Conservation (phyloP, 1,140 invertebrate species). For the Dolichoris vasculosae region DNA sequence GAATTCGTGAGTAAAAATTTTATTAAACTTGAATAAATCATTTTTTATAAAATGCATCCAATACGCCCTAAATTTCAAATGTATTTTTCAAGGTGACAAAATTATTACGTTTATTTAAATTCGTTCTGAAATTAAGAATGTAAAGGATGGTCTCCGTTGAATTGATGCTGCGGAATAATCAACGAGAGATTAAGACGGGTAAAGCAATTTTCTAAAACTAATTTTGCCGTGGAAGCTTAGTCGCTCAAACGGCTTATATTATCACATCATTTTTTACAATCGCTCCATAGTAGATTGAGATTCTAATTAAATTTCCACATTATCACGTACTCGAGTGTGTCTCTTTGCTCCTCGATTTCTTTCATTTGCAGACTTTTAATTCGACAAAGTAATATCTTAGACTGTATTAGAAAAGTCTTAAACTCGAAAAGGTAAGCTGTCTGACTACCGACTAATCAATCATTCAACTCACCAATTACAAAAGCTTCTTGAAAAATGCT, state of each 20-base stretch:
- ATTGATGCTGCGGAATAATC: not conserved
- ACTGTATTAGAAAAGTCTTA: constrained; percentile 60
- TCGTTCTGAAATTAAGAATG: too few relatives aligned
- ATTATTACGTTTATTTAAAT: too few relatives aligned
- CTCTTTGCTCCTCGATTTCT: constrained; percentile 34
- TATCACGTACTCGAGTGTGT: constrained; percentile 53
- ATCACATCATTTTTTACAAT: constrained; percentile 1
- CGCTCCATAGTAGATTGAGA: constrained; percentile 26
- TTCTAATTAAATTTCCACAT: constrained; percentile 64
- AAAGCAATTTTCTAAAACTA: constrained; percentile 36
- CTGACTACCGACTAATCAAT: constrained; percentile 65
- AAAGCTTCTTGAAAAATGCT: constrained; percentile 64
- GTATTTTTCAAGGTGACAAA: too few relatives aligned
- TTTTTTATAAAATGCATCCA: too few relatives aligned
- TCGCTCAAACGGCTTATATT: constrained; percentile 10
- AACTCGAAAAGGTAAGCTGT: constrained; percentile 60
- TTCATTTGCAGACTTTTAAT: constrained; percentile 62
- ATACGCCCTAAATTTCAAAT: too few relatives aligned
- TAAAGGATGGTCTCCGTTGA: not conserved
- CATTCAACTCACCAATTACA: constrained; percentile 69
- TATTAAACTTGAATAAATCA: too few relatives aligned
- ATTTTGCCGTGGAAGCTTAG: not conserved
- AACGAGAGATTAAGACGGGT: not conserved
- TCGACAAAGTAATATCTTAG: constrained; percentile 65
- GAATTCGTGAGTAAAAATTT: too few relatives aligned